These are phyloP conservation scores for Netta rufina DNA, from an alignment of 2,797 vertebrate genomes.

Conservation along the genomic window DNA sequence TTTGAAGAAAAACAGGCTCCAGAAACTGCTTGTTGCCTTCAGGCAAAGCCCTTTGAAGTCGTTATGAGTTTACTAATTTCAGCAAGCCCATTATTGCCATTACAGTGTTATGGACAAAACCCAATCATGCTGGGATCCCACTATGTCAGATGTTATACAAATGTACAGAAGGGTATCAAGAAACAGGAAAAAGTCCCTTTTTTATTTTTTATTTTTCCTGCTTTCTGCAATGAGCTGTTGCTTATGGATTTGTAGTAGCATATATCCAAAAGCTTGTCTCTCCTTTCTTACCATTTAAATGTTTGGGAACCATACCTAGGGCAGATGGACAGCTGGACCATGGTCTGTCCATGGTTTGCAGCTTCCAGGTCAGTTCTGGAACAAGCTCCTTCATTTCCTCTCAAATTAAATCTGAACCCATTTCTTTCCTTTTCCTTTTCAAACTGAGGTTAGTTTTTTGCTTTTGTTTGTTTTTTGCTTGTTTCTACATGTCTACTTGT, in stretches of 20 bases:
- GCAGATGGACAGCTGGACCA: neutral
- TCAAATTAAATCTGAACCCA: neutral
- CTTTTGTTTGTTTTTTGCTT: neutral
- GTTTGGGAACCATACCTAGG: neutral
- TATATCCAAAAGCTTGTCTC: neutral
- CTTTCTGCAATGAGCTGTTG: neutral
- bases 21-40: neutral
- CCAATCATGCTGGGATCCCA: neutral
- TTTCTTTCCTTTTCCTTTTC: neutral
- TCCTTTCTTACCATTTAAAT: neutral
- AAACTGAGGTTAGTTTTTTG: neutral
- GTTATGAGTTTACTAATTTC: constrained; percentile 11
- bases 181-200: neutral
- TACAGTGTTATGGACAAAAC: neutral
- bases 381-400: neutral
- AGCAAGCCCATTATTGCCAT: neutral
- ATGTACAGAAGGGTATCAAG: neutral
- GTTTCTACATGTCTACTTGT: neutral
- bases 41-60: neutral
- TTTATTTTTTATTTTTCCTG: neutral
- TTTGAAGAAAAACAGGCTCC: constrained; percentile 7
- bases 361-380: neutral
- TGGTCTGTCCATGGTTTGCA: neutral
- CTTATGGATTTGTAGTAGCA: neutral
- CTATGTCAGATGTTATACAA: neutral